Conservation (phyloP, 2,888 invertebrate species). For the Dinocampus coccinellae region DNA sequence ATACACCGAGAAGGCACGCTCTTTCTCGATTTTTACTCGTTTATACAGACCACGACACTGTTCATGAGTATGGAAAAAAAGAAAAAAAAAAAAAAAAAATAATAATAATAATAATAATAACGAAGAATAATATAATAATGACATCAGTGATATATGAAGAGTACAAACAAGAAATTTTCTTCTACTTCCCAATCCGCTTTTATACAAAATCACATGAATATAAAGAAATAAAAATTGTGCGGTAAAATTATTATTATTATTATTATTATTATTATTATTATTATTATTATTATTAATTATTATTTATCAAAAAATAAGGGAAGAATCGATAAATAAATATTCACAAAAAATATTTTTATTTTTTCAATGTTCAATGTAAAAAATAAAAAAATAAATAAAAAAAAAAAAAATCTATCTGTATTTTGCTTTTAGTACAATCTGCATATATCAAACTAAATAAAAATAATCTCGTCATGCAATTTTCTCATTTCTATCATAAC, state of each 20-base stretch:
- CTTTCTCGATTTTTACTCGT: constrained; percentile 4
- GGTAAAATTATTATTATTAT: too few species aligned
- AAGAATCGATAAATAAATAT: too few species aligned
- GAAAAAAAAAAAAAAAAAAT: neutral
- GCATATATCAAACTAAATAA: neutral
- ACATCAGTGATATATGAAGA: neutral
- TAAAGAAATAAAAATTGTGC: too few species aligned
- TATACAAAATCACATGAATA: too few species aligned
- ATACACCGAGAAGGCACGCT: constrained; percentile 24
- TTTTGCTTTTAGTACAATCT: too few species aligned
- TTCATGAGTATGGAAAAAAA: neutral
- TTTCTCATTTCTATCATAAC: neutral
- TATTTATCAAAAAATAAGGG: too few species aligned
- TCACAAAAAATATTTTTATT: too few species aligned
- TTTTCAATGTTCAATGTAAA: too few species aligned
- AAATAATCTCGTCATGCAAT: neutral
- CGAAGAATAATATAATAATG: neutral
- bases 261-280: too few species aligned
- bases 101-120: too few species aligned
- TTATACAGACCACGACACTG: constrained; percentile 14
- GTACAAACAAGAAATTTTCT: neutral
- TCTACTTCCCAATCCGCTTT: neutral
- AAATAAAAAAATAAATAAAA: too few species aligned
- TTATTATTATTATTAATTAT: too few species aligned
- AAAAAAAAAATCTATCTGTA: neutral